Conservation (phyloP, 2,113 vertebrate genomes). For the Vidua chalybeata region DNA sequence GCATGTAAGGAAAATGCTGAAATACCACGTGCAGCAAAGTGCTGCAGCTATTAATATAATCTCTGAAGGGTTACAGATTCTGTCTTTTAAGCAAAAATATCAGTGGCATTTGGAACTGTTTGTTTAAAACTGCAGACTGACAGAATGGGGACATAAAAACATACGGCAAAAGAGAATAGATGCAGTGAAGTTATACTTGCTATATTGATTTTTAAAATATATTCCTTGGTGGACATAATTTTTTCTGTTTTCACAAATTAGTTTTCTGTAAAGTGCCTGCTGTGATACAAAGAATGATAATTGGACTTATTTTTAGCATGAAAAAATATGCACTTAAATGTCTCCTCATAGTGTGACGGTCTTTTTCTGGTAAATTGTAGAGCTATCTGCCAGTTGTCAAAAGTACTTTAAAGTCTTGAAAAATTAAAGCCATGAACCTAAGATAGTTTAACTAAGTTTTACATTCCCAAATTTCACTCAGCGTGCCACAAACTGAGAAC, state of each 20-base stretch:
- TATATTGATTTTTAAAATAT: slow-evolving; percentile 14
- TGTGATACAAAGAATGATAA: not conserved
- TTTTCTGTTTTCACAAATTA: not conserved
- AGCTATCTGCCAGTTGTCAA: not conserved
- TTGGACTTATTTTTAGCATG: not conserved
- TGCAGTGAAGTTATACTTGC: not conserved
- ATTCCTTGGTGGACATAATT: not conserved
- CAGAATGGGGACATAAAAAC: slow-evolving; percentile 71
- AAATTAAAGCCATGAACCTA: not conserved
- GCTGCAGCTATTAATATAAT: slow-evolving; percentile 49
- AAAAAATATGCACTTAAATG: not conserved
- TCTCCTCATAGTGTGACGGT: not conserved
- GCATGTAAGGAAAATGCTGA: not conserved
- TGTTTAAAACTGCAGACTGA: slow-evolving; percentile 62
- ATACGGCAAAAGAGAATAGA: slow-evolving; percentile 17
- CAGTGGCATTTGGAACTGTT: slow-evolving; percentile 66
- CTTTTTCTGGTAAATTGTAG: not conserved
- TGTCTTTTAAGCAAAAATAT: slow-evolving; percentile 63
- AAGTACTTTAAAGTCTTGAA: not conserved
- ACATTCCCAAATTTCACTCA: not conserved
- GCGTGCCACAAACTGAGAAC: not conserved
- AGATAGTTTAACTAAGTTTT: not conserved
- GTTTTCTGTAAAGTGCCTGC: not conserved
- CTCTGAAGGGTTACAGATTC: slow-evolving; percentile 55
- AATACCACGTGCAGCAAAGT: not conserved